Base-by-base conservation (phyloP, 2,888 invertebrate species). In the Athalia rosae region DNA sequence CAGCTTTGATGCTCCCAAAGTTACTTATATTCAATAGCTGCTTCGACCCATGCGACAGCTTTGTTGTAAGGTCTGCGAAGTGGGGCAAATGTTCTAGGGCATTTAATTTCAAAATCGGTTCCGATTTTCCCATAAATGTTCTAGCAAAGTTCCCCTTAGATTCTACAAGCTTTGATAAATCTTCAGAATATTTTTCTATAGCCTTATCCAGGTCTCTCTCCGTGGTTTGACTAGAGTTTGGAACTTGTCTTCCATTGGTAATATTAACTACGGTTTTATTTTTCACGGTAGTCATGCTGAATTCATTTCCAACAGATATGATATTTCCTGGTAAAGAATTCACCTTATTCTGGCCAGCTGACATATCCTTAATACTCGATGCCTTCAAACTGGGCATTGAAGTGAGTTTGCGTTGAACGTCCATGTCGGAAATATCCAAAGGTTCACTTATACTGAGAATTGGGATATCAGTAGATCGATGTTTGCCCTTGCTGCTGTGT, bases 401-500 rank as follows among this genome's bases (percentile, higher is more conserved):
- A 83, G 86, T 86, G 1, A 87, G 79, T 77, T 87, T 83, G 8
- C 87, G 79, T 63, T 89, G 88, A 0, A 88, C 87, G 47, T 84
- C 83, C 0, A 85, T 83, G 73, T 89, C 87, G 0, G 88, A 88
- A 1, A 88, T 86, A 71, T 88, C 88, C 11, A 87, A 73, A 0
- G 88, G 85, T 53, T 82, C 81, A 3, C 76, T 76, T 4, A 80
- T 69, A 67, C 79, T 81, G 63, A 83, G 83, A 3, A 82, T 77
- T 8, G 82, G 79, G 3, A 79, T 67, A n/a, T 64, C 41, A 58
- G 80, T 28, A 28, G 28, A 71, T 7, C 69, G 7, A 63, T 76
- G 86, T 83, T 90, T 90, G 53, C 81, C 84, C 79, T 87, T 89
- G 77, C 81, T 82, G 56, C 84, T 82, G 80, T 88, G 87, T 76